Evolutionary conservation across 2,888 invertebrate genomes (phyloP).

Genomic region (Antheraea yamamai): DNA sequence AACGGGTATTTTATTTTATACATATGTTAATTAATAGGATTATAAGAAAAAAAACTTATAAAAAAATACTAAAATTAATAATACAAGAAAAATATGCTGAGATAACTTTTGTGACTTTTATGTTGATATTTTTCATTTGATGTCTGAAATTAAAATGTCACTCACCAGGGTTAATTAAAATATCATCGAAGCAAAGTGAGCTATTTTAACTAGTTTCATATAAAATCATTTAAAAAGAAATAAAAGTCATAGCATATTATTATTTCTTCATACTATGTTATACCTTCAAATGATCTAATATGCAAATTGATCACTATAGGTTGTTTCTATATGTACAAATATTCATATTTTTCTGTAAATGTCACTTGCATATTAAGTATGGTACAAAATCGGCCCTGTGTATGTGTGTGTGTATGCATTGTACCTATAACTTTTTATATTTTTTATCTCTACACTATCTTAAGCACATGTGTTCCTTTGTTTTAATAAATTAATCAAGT

Average conservation of each 20-base stretch:
- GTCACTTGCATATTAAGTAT: conserved; percentile 10
- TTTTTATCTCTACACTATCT: background rate
- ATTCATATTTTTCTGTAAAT: conserved; percentile 8
- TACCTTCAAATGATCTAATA: conserved; percentile 16
- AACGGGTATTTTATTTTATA: too few species aligned
- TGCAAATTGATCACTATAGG: conserved; percentile 11
- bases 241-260: background rate
- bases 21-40: too few species aligned
- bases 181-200: background rate
- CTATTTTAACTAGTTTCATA: background rate
- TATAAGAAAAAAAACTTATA: too few species aligned
- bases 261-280: background rate
- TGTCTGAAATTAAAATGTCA: too few species aligned
- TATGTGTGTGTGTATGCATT: background rate
- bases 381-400: background rate
- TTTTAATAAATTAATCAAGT: background rate
- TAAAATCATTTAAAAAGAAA: background rate
- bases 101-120: too few species aligned
- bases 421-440: background rate
- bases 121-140: too few species aligned
- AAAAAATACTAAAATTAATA: too few species aligned
- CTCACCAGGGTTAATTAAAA: too few species aligned
- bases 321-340: background rate
- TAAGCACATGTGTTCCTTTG: background rate
- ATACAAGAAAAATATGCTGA: too few species aligned